Evolutionary conservation across 2,797 vertebrate genomes (phyloP).

Genomic region (Mus spretus): DNA sequence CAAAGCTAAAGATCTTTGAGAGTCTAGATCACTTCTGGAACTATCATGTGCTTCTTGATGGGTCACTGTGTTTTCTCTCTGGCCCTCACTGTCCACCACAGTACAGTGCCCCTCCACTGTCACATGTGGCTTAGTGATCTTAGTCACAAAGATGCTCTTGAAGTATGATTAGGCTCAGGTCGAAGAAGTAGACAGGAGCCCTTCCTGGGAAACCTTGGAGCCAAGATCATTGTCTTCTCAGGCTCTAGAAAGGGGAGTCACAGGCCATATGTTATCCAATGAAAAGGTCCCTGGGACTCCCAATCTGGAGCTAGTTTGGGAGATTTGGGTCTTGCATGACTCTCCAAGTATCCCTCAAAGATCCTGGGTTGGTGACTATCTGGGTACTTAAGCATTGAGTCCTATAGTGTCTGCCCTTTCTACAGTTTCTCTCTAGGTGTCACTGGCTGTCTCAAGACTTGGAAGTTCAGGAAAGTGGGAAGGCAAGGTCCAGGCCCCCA

Average conservation of each 20-base stretch:
- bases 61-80: conserved; percentile 92
- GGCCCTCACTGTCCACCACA: conserved; percentile 92
- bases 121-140: conserved; percentile 94
- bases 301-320: background rate
- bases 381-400: conserved; percentile 94
- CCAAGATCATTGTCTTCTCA: conserved; percentile 92
- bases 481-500: conserved; percentile 88
- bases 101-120: conserved; percentile 93
- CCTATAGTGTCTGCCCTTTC: conserved; percentile 89
- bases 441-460: conserved; percentile 84
- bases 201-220: conserved; percentile 92
- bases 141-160: conserved; percentile 94
- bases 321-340: conserved; percentile 5
- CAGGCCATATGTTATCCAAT: conserved; percentile 65
- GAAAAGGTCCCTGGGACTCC: conserved; percentile 79
- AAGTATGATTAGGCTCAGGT: conserved; percentile 89
- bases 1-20: conserved; percentile 77
- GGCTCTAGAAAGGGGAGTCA: conserved; percentile 65
- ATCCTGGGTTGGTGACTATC: conserved; percentile 78
- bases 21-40: conserved; percentile 65
- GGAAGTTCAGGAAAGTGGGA: conserved; percentile 87
- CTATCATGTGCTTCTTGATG: conserved; percentile 78
- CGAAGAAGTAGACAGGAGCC: conserved; percentile 92
- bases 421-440: conserved; percentile 55
- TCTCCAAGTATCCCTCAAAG: conserved; percentile 31